These are phyloP conservation scores for Denticeps clupeoides DNA, from an alignment of 2,797 vertebrate species.

Conservation along the genomic window DNA sequence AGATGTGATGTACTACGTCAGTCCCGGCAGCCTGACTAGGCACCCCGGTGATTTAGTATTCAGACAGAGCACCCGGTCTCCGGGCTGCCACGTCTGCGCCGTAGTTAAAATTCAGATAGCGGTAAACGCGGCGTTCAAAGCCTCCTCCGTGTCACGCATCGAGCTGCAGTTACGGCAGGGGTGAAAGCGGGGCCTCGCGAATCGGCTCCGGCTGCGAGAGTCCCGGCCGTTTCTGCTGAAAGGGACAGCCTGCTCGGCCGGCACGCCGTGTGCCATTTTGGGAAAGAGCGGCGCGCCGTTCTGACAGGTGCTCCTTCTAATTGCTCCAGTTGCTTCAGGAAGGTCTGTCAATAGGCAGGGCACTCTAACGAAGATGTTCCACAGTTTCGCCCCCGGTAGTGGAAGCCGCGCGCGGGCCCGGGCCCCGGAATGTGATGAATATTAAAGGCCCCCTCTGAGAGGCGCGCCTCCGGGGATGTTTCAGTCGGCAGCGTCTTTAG, in stretches of 20 bases:
- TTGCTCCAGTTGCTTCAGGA: background rate
- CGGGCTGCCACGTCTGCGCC: no score
- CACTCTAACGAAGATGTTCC: constrained; percentile 8
- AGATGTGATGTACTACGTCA: no score
- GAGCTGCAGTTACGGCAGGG: background rate
- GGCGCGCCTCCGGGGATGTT: constrained; percentile 8
- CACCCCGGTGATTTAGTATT: no score
- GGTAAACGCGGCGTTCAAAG: background rate
- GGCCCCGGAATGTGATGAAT: background rate
- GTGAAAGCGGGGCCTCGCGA: background rate
- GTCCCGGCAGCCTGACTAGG: no score
- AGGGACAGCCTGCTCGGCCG: constrained; percentile 1
- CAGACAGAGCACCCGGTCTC: no score
- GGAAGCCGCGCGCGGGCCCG: background rate
- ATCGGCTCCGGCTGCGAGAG: no score
- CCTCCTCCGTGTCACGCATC: background rate
- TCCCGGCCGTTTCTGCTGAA: no score
- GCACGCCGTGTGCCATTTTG: background rate
- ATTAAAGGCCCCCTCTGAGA: constrained; percentile 9
- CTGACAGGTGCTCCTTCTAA: constrained; percentile 7
- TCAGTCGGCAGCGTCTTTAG: constrained; percentile 12
- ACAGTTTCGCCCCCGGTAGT: constrained; percentile 7
- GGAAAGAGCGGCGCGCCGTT: background rate
- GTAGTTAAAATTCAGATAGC: background rate
- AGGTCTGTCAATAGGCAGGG: constrained; percentile 6